phyloP scores from a whole-genome alignment of 1,140 invertebrate genomes.

The Oreohelix idahoensis region DNA sequence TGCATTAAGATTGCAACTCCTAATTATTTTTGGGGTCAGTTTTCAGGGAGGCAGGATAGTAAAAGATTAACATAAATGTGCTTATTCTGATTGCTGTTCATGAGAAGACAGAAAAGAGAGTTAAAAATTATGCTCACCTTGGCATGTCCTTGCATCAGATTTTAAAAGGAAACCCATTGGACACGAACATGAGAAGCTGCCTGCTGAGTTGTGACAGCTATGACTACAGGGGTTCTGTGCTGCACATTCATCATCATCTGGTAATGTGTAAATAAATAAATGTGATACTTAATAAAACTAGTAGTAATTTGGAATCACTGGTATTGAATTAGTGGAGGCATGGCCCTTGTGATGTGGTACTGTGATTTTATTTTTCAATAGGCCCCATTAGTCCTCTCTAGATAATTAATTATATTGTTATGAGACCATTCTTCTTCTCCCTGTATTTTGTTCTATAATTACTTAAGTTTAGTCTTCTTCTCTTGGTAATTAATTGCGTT shows the following conservation, averaged over 20 bases:
- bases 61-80: not conserved
- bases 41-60: not conserved
- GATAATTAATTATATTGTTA: too few species aligned
- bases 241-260: slow-evolving; percentile 78
- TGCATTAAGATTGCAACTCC: too few species aligned
- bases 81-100: not conserved
- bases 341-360: too few species aligned
- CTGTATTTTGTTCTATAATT: too few species aligned
- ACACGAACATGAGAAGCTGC: slow-evolving; percentile 77
- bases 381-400: too few species aligned
- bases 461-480: too few species aligned
- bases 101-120: not conserved
- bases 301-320: too few species aligned
- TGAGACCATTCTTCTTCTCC: too few species aligned
- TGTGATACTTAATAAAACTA: too few species aligned
- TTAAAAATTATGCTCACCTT: slow-evolving; percentile 61
- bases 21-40: not conserved
- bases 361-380: too few species aligned
- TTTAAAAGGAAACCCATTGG: slow-evolving; percentile 76
- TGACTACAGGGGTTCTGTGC: slow-evolving; percentile 75
- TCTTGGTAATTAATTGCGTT: too few species aligned
- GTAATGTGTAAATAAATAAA: slow-evolving; percentile 4
- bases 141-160: slow-evolving; percentile 69
- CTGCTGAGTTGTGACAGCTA: slow-evolving; percentile 77
- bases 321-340: too few species aligned